Base-by-base conservation (phyloP, 2,888 invertebrate genomes). In the Acleris emargana region DNA sequence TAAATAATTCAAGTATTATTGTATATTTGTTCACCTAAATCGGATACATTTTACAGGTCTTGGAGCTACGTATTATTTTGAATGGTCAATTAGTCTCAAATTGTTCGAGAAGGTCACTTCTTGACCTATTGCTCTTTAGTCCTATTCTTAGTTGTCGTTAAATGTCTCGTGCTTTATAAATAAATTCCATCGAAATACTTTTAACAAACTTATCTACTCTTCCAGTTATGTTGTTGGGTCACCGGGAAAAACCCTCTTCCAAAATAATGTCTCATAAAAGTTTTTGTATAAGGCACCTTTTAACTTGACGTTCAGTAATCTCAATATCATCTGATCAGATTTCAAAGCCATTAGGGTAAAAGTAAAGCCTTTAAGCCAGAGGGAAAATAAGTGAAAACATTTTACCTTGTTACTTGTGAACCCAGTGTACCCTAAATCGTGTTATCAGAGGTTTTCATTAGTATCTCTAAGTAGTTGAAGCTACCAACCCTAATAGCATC, bases 291-390 rank as follows among this genome's bases (percentile, higher is more conserved):
- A 13, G 13, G 38, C 22, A 51, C 20, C 49, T 58, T 54, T 38
- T 18, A 20, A 38, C 42, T 54, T 38, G 38, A 18, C 54, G 38
- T 54, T 42, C n/a, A 54, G 16, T 16, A 54, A 54, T 49, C 28
- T 28, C 51, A 57, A 45, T 47, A 6, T 25, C 18, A 43, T 43
- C 43, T 51, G 50, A 62, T 62, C 42, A 28, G 5, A 62, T 62
- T 62, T 50, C 47, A 32, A 62, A 62, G 62, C 62, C 16, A 50
- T 57, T 57, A 28, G 20, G 28, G 22, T 32, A 16, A 51, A 17
- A 50, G 20, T 32, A 28, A 43, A 51, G 51, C 20, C 18, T 25
- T 32, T 55, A 28, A 43, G 22, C 16, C 25, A 58, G 32, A 38
- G 38, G 28, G 11, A 58, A 51, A n/a, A 28, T 57, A 32, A 58